Percentiles rank a stretch among this genome's conserved stretches.
These are phyloP conservation scores for Volucella inflata DNA, from an alignment of 2,888 invertebrate genomes.

Conservation along the genomic window DNA sequence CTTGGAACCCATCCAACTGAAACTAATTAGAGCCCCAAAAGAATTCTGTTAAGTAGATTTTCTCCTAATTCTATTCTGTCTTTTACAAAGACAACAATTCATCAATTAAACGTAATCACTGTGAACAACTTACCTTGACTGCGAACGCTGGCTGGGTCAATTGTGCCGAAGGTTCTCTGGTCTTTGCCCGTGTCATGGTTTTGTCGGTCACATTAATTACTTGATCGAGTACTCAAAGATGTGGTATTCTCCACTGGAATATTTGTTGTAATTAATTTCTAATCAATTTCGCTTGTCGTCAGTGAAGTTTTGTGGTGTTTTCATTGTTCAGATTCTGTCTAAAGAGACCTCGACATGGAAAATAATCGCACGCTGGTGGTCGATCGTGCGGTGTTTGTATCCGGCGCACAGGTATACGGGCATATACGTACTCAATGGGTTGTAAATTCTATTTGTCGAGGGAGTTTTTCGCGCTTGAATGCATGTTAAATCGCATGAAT, in stretches of 20 bases:
- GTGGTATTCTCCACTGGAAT: background rate
- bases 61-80: background rate
- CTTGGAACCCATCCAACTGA: too few species aligned
- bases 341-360: constrained; percentile 62
- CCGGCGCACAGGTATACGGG: constrained; percentile 12
- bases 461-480: constrained; percentile 56
- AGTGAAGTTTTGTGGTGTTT: constrained; percentile 12
- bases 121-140: constrained; percentile 2
- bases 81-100: background rate
- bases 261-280: constrained; percentile 54
- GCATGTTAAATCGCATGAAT: constrained; percentile 38
- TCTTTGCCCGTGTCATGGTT: background rate
- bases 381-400: constrained; percentile 25
- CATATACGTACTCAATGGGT: constrained; percentile 31
- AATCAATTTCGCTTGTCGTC: constrained; percentile 48
- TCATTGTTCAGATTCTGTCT: background rate
- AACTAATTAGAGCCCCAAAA: background rate
- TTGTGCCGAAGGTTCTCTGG: constrained; percentile 19
- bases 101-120: background rate
- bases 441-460: constrained; percentile 36
- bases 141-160: constrained; percentile 19
- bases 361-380: constrained; percentile 34
- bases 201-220: constrained; percentile 19
- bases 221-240: background rate
- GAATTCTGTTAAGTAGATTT: background rate